phyloP scores from a whole-genome alignment of 2,888 invertebrate genomes.

The Caenorhabditis plicata region DNA sequence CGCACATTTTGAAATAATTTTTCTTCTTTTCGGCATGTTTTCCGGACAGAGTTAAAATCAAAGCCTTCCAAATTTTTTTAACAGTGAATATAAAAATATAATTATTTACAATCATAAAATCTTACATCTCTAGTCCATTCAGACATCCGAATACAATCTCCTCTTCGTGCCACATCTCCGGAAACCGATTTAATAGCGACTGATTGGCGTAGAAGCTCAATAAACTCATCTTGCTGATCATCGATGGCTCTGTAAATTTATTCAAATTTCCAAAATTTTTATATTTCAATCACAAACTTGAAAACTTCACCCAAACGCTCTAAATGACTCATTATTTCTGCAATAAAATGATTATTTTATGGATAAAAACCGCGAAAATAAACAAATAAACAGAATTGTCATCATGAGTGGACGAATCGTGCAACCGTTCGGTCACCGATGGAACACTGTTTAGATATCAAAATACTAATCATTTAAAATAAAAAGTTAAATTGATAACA shows the following conservation, averaged over 20 bases:
- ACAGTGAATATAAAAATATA: conserved; percentile 8
- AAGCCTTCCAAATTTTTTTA: too few relatives aligned
- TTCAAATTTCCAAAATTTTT: not conserved
- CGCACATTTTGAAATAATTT: too few relatives aligned
- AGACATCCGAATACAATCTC: conserved; percentile 82
- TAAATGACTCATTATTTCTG: conserved; percentile 17
- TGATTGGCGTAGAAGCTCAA: conserved; percentile 79
- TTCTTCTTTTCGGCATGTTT: not conserved
- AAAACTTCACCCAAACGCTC: conserved; percentile 19
- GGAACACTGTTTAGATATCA: too few relatives aligned
- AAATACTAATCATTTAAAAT: too few relatives aligned
- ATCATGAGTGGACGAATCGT: too few relatives aligned
- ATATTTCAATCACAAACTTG: conserved; percentile 5
- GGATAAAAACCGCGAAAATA: not conserved
- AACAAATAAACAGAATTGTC: not conserved
- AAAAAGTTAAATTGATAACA: too few relatives aligned
- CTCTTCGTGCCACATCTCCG: conserved; percentile 80
- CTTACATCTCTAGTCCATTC: conserved; percentile 72
- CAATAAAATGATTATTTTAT: not conserved
- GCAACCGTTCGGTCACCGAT: too few relatives aligned
- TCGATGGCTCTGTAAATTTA: conserved; percentile 76
- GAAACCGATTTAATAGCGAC: conserved; percentile 95
- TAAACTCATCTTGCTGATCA: conserved; percentile 76
- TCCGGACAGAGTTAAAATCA: not conserved
- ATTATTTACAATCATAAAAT: too few relatives aligned